Percentiles rank a stretch among this genome's conserved stretches.
Evolutionary conservation across 2,797 vertebrate species (phyloP).

Genomic region (Carcharodon carcharias): DNA sequence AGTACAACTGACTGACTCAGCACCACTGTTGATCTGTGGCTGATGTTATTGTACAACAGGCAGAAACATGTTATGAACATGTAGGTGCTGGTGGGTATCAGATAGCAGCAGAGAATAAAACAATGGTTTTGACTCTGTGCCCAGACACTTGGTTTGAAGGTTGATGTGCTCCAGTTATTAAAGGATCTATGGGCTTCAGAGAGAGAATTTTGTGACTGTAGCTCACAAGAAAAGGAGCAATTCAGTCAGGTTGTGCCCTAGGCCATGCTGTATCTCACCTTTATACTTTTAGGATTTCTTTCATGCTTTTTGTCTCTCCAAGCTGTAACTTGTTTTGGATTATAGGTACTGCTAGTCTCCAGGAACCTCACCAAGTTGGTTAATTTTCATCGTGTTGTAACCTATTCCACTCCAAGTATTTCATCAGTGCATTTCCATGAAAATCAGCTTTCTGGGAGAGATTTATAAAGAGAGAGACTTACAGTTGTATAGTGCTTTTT

Average conservation of each 20-base stretch:
- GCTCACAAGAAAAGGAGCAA: neutral
- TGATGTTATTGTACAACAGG: neutral
- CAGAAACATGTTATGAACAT: neutral
- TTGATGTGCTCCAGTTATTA: neutral
- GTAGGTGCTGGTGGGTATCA: neutral
- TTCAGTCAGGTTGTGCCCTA: neutral
- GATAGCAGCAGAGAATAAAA: neutral
- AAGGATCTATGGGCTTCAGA: neutral
- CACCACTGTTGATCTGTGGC: neutral
- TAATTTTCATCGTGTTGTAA: neutral
- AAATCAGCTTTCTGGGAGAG: neutral
- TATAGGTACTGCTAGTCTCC: neutral
- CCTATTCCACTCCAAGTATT: no score
- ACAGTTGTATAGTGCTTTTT: neutral
- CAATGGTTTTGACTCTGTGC: neutral
- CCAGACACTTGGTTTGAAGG: neutral
- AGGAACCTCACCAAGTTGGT: neutral
- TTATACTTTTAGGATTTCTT: neutral
- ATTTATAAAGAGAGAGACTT: neutral
- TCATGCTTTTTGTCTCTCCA: neutral
- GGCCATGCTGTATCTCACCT: neutral
- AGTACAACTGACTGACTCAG: neutral
- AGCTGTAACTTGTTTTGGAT: neutral
- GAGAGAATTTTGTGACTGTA: neutral
- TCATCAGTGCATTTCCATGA: neutral